Evolutionary conservation across 2,113 vertebrate species (phyloP).

Genomic region (Trichechus manatus): DNA sequence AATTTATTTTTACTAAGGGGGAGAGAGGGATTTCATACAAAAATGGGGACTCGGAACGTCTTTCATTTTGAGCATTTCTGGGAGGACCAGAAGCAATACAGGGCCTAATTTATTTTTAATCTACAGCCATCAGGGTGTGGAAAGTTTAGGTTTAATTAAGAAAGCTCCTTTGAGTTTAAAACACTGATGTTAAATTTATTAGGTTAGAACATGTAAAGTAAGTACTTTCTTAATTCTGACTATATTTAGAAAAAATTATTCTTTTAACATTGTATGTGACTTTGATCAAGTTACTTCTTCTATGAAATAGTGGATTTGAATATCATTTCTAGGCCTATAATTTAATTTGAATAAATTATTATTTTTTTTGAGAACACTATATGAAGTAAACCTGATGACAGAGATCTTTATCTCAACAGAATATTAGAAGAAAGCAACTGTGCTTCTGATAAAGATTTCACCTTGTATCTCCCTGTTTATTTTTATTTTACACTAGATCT

Average conservation of each 20-base stretch:
- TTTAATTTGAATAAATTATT: slow-evolving; percentile 19
- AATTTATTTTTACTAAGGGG: not conserved
- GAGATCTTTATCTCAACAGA: not conserved
- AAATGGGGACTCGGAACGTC: not conserved
- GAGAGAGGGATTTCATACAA: not conserved
- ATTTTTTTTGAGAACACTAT: not conserved
- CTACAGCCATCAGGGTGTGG: not conserved
- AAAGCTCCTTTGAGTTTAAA: slow-evolving; percentile 5
- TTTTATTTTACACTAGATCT: not conserved
- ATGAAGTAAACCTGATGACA: not conserved
- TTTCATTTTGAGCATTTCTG: not conserved
- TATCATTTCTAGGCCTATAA: not conserved
- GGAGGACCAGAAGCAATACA: not conserved
- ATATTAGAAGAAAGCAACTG: not conserved
- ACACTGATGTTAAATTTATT: not conserved
- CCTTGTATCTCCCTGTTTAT: not conserved
- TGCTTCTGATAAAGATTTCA: not conserved
- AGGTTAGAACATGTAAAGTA: not conserved
- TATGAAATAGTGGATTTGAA: not conserved
- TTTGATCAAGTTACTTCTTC: slow-evolving; percentile 13
- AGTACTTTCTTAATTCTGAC: slow-evolving; percentile 4
- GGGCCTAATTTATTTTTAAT: slow-evolving; percentile 1
- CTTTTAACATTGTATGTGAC: not conserved
- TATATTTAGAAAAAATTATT: not conserved
- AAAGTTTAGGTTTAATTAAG: not conserved